Percentiles rank a stretch among this genome's conserved stretches.
Conservation (phyloP, 2,797 vertebrate genomes). For the Gorsachius magnificus region DNA sequence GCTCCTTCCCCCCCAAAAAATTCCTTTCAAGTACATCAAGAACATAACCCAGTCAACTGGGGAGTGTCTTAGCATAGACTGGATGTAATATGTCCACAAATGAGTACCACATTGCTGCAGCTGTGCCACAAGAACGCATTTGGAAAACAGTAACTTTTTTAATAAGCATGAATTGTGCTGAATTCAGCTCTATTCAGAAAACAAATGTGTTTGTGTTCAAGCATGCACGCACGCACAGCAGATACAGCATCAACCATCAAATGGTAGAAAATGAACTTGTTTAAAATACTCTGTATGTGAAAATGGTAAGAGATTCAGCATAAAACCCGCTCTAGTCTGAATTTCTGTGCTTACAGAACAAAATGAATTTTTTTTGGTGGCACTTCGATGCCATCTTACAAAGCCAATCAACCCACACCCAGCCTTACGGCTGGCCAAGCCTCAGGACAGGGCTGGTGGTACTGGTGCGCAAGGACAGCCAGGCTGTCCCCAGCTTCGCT, state of each 20-base stretch:
- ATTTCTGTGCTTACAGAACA: not conserved
- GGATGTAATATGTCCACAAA: not conserved
- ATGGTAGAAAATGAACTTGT: not conserved
- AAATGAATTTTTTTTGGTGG: not conserved
- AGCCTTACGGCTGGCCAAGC: not conserved
- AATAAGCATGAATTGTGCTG: not conserved
- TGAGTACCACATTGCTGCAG: not conserved
- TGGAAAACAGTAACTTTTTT: not conserved
- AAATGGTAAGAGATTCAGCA: not conserved
- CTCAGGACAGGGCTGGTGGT: not conserved
- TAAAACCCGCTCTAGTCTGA: not conserved
- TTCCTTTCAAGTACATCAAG: not conserved
- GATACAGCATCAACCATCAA: not conserved
- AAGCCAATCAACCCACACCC: not conserved
- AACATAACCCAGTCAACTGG: not conserved
- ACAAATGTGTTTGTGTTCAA: not conserved
- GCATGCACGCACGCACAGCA: not conserved
- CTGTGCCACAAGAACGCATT: not conserved
- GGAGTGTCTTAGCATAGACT: rapidly evolving
- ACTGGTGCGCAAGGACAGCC: not conserved
- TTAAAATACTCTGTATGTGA: not conserved
- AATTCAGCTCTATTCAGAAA: not conserved
- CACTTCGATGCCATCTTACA: rapidly evolving
- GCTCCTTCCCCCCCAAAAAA: rapidly evolving
- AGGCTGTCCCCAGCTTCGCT: not conserved